These are phyloP conservation scores for Heterodera filipjevi DNA, from an alignment of 2,888 invertebrate species.

Conservation along the genomic window DNA sequence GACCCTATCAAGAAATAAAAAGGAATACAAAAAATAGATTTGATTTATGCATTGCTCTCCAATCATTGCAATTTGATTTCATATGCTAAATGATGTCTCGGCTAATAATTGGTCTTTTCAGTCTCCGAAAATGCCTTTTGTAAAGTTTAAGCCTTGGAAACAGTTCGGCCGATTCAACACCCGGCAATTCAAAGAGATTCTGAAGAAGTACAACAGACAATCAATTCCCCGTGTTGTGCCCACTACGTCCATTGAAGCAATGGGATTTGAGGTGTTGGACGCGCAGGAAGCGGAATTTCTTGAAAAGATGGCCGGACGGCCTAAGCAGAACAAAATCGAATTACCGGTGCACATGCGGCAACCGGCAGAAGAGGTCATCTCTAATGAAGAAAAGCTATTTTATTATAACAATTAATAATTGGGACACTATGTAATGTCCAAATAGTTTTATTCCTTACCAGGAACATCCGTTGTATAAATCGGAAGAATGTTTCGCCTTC, in stretches of 20 bases:
- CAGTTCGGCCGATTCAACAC: constrained; percentile 58
- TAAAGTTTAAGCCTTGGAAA: constrained; percentile 53
- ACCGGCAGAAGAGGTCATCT: not conserved
- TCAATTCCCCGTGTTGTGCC: not conserved
- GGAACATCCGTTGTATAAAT: constrained; percentile 55
- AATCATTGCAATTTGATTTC: too few relatives aligned
- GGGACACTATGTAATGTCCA: too few relatives aligned
- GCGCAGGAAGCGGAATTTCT: constrained; percentile 8
- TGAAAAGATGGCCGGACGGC: constrained; percentile 2
- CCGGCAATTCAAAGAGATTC: constrained; percentile 57
- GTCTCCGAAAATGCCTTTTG: constrained; percentile 54
- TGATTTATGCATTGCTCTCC: too few relatives aligned
- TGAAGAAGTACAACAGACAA: constrained; percentile 47
- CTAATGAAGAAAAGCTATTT: too few relatives aligned
- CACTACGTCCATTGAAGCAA: not conserved
- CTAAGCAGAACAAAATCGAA: not conserved
- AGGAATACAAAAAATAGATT: too few relatives aligned
- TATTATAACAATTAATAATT: too few relatives aligned
- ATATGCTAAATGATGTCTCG: too few relatives aligned
- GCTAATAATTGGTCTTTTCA: too few relatives aligned
- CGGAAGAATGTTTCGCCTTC: constrained; percentile 49
- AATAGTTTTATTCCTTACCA: constrained; percentile 32
- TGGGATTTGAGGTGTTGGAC: not conserved
- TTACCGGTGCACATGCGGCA: not conserved
- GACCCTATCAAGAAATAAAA: too few relatives aligned